phyloP scores from a whole-genome alignment of 2,888 invertebrate species.

The Heteropelma amictum region DNA sequence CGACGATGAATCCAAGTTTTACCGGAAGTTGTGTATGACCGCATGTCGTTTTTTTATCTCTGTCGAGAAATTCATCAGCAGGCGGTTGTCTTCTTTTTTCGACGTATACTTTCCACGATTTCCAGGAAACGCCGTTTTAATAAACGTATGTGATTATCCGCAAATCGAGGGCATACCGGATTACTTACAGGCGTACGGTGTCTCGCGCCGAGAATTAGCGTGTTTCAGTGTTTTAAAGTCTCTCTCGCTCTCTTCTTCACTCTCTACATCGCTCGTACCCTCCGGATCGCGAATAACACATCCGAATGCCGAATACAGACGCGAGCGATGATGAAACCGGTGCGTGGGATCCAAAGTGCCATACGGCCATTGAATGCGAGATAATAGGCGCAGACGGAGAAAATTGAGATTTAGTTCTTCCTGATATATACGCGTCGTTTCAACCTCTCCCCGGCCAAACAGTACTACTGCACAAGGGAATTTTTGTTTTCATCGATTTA shows the following conservation, averaged over 20 bases:
- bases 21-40: constrained; percentile 44
- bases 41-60: background rate
- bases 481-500: no score
- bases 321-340: constrained; percentile 54
- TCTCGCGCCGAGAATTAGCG: constrained; percentile 37
- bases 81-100: constrained; percentile 45
- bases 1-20: background rate
- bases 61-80: constrained; percentile 10
- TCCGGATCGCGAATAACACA: background rate
- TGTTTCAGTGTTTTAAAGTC: constrained; percentile 19
- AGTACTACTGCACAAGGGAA: no score
- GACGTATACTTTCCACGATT: constrained; percentile 60
- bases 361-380: constrained; percentile 33
- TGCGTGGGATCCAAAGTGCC: constrained; percentile 58
- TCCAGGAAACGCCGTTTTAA: constrained; percentile 53
- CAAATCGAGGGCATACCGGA: constrained; percentile 65
- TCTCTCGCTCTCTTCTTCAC: constrained; percentile 5
- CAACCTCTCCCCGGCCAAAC: no score
- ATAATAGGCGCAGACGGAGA: constrained; percentile 46
- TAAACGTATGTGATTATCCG: constrained; percentile 49
- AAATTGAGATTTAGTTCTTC: constrained; percentile 30
- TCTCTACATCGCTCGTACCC: constrained; percentile 8
- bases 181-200: constrained; percentile 17
- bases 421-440: no score
- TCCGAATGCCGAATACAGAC: background rate